Evolutionary conservation across 2,888 invertebrate genomes (phyloP).

Genomic region (Hyposoter didymator): DNA sequence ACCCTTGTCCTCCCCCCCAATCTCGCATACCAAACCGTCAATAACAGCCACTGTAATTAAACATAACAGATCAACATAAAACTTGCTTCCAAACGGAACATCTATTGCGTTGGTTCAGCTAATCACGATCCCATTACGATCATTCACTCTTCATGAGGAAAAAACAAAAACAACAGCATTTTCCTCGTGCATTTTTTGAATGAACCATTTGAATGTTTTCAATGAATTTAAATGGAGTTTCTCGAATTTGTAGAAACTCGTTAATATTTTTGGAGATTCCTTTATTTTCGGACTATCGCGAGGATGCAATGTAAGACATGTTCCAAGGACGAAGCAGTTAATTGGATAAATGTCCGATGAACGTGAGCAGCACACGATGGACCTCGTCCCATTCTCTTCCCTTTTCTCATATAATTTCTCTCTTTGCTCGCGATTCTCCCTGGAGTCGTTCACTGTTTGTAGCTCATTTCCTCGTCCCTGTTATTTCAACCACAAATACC

Average conservation of each 20-base stretch:
- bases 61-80: slow-evolving; percentile 83
- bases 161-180: neutral
- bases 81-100: slow-evolving; percentile 46
- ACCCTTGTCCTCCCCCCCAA: slow-evolving; percentile 55
- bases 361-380: slow-evolving; percentile 74
- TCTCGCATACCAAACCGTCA: slow-evolving; percentile 82
- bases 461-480: slow-evolving; percentile 78
- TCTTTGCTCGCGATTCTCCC: slow-evolving; percentile 70
- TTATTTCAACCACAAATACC: slow-evolving; percentile 69
- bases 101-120: neutral
- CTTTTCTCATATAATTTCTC: slow-evolving; percentile 61
- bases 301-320: slow-evolving; percentile 16
- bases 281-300: neutral
- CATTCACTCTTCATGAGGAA: neutral
- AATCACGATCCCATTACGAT: neutral
- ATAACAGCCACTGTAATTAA: slow-evolving; percentile 83
- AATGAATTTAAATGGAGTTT: neutral
- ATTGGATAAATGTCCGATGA: slow-evolving; percentile 84
- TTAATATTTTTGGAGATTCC: neutral
- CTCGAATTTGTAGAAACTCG: neutral
- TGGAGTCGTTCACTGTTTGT: slow-evolving; percentile 67
- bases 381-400: slow-evolving; percentile 71
- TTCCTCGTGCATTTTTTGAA: neutral
- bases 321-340: slow-evolving; percentile 79
- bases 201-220: neutral